Percentiles rank a stretch among this genome's conserved stretches.
phyloP scores from a whole-genome alignment of 2,888 invertebrate species.

The Stenodema calcarata region DNA sequence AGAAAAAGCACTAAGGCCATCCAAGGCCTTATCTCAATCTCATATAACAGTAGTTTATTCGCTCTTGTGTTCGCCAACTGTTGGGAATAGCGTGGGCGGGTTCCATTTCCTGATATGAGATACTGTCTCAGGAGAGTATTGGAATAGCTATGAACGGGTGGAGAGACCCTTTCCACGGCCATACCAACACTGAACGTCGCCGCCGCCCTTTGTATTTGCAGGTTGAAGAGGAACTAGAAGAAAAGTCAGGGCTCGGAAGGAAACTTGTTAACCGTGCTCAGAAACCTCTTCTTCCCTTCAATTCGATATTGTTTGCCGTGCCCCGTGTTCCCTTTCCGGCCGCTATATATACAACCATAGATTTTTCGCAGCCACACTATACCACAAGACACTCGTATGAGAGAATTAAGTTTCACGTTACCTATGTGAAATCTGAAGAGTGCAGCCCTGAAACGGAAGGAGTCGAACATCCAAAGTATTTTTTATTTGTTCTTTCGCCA shows the following conservation, averaged over 20 bases:
- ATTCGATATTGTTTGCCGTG: slow-evolving; percentile 10
- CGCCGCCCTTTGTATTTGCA: neutral
- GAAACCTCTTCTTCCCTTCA: neutral
- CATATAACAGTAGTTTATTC: slow-evolving; percentile 37
- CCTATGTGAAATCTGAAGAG: neutral
- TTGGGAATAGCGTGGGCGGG: slow-evolving; percentile 6
- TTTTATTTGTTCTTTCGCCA: neutral
- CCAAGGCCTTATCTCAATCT: neutral
- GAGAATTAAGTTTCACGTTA: neutral
- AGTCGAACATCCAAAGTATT: neutral
- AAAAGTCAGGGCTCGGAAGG: neutral
- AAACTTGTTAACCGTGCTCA: slow-evolving; percentile 4
- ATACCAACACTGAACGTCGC: neutral
- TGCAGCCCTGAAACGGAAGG: neutral
- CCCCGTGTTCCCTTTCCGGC: neutral
- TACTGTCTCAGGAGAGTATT: slow-evolving; percentile 39
- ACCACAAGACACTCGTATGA: neutral
- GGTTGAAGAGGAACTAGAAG: neutral
- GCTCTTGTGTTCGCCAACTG: slow-evolving; percentile 16
- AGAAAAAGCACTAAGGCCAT: neutral
- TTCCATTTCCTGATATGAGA: slow-evolving; percentile 39
- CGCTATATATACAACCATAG: neutral
- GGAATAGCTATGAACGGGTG: slow-evolving; percentile 13
- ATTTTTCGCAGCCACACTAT: neutral
- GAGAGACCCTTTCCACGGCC: neutral